Conservation (phyloP, 2,888 invertebrate species). For the Sarcophaga variegata region DNA sequence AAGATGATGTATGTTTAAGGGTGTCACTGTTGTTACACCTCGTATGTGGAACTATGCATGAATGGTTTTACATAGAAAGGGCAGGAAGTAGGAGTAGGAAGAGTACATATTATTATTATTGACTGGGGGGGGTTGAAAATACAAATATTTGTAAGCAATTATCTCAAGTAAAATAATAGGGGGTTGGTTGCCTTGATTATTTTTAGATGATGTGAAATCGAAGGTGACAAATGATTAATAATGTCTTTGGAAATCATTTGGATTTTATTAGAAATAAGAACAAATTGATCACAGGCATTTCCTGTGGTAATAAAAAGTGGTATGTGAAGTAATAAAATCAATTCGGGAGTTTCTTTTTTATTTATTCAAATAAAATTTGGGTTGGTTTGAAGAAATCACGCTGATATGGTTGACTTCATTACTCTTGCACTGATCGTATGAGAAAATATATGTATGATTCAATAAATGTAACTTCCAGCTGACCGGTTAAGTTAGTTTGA, state of each 20-base stretch:
- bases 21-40: neutral
- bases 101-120: neutral
- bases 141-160: constrained; percentile 35
- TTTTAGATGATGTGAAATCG: constrained; percentile 25
- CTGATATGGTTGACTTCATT: too few relatives aligned
- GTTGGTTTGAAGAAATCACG: too few relatives aligned
- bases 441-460: too few relatives aligned
- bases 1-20: neutral
- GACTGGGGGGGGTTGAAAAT: constrained; percentile 47
- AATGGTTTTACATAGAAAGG: constrained; percentile 25
- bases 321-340: too few relatives aligned
- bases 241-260: neutral
- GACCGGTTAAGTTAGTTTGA: too few relatives aligned
- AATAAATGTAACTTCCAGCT: too few relatives aligned
- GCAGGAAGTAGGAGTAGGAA: constrained; percentile 7
- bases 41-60: constrained; percentile 49
- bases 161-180: constrained; percentile 16
- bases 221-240: constrained; percentile 50
- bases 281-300: too few relatives aligned
- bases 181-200: constrained; percentile 16
- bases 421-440: too few relatives aligned
- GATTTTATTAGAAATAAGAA: neutral
- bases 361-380: too few relatives aligned
- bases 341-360: too few relatives aligned
- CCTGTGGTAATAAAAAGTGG: too few relatives aligned